Percentiles rank a stretch among this genome's conserved stretches.
Evolutionary conservation across 2,888 invertebrate genomes (phyloP).

Genomic region (Epirrita christyi): DNA sequence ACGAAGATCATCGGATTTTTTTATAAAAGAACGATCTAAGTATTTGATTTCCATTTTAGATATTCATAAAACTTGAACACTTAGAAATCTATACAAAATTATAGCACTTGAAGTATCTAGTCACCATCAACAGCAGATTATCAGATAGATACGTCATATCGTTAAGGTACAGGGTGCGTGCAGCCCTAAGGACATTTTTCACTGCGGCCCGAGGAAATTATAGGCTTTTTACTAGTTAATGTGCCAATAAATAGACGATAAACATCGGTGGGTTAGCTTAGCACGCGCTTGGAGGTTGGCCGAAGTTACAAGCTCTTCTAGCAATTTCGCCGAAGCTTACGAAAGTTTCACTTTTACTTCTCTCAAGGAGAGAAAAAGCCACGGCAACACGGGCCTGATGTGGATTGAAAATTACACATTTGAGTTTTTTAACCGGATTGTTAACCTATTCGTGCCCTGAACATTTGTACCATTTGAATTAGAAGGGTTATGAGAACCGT

Average conservation of each 20-base stretch:
- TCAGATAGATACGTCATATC: conserved; percentile 47
- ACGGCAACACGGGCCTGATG: no score
- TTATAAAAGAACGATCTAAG: no score
- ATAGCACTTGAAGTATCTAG: conserved; percentile 12
- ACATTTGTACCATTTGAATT: no score
- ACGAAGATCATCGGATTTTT: no score
- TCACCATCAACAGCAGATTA: conserved; percentile 38
- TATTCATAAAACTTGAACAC: conserved; percentile 12
- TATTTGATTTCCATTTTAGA: neutral
- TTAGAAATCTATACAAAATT: conserved; percentile 9
- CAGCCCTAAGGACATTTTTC: conserved; percentile 71
- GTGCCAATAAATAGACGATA: conserved; percentile 74
- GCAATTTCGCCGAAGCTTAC: neutral
- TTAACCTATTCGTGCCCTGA: no score
- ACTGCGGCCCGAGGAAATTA: conserved; percentile 67
- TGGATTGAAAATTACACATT: no score
- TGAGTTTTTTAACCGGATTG: no score
- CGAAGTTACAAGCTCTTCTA: conserved; percentile 42
- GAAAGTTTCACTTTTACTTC: neutral
- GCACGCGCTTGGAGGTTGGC: conserved; percentile 59
- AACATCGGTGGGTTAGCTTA: conserved; percentile 62
- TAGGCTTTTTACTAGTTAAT: conserved; percentile 78
- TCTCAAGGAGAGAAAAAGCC: neutral
- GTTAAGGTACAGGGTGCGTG: conserved; percentile 41
- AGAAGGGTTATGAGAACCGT: no score